phyloP scores from a whole-genome alignment of 1,140 invertebrate species.

The Nebria ingens region DNA sequence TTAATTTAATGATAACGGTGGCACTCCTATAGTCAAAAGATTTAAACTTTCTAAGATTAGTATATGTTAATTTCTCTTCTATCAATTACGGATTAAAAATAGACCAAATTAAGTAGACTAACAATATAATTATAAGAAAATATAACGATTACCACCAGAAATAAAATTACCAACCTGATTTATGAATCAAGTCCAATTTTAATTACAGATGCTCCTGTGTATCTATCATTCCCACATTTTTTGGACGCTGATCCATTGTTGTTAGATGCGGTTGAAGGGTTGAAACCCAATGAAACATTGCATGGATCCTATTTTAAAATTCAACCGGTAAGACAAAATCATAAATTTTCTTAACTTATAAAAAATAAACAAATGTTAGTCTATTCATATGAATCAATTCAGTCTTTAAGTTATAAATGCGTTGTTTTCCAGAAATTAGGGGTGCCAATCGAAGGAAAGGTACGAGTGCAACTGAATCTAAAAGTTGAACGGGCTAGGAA shows the following conservation, averaged over 20 bases:
- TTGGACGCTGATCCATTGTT: slow-evolving; percentile 68
- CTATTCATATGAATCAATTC: neutral
- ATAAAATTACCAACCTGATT: too few relatives aligned
- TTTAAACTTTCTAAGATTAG: too few relatives aligned
- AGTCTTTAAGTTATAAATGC: neutral
- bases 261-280: slow-evolving; percentile 57
- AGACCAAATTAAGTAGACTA: too few relatives aligned
- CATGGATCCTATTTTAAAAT: slow-evolving; percentile 77
- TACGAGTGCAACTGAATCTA: slow-evolving; percentile 70
- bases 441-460: slow-evolving; percentile 69
- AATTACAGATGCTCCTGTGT: slow-evolving; percentile 81
- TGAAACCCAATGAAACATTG: slow-evolving; percentile 55
- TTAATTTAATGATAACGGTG: too few relatives aligned
- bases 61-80: too few relatives aligned
- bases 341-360: too few relatives aligned
- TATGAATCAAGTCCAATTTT: too few relatives aligned
- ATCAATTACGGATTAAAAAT: too few relatives aligned
- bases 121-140: too few relatives aligned
- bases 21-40: too few relatives aligned
- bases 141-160: too few relatives aligned
- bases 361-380: neutral
- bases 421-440: slow-evolving; percentile 64
- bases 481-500: slow-evolving; percentile 62
- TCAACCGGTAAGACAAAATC: slow-evolving; percentile 62
- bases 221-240: slow-evolving; percentile 81